Percentiles rank a stretch among this genome's conserved stretches.
Conservation (phyloP, 2,888 invertebrate species). For the Nomada flava region DNA sequence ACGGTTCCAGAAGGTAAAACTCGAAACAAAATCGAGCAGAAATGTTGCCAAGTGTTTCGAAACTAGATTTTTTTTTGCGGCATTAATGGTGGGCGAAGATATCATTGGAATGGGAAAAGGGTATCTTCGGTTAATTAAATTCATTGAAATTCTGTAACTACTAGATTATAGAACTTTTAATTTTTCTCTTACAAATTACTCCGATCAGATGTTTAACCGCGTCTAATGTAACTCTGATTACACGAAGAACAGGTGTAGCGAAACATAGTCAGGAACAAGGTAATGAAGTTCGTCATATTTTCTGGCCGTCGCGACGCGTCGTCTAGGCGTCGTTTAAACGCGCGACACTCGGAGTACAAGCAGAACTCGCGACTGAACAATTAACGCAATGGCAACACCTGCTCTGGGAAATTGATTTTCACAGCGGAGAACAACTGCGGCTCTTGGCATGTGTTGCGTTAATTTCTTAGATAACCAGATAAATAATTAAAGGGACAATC, state of each 20-base stretch:
- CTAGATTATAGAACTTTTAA: background rate
- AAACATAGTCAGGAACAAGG: background rate
- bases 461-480: constrained; percentile 11
- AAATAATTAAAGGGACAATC: constrained; percentile 2
- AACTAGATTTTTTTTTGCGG: background rate
- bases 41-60: background rate
- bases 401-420: constrained; percentile 40
- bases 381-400: constrained; percentile 46
- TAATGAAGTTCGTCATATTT: constrained; percentile 33
- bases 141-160: no score
- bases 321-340: constrained; percentile 16
- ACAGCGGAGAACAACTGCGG: constrained; percentile 1
- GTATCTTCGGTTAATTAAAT: no score
- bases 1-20: constrained; percentile 9
- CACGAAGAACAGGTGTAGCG: background rate
- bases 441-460: constrained; percentile 7
- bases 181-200: background rate
- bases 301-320: background rate
- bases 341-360: background rate
- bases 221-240: background rate
- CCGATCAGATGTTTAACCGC: no score
- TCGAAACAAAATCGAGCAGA: constrained; percentile 16
- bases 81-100: background rate
- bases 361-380: constrained; percentile 19
- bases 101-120: background rate